phyloP scores from a whole-genome alignment of 2,113 vertebrate genomes.

The Odobenus rosmarus region DNA sequence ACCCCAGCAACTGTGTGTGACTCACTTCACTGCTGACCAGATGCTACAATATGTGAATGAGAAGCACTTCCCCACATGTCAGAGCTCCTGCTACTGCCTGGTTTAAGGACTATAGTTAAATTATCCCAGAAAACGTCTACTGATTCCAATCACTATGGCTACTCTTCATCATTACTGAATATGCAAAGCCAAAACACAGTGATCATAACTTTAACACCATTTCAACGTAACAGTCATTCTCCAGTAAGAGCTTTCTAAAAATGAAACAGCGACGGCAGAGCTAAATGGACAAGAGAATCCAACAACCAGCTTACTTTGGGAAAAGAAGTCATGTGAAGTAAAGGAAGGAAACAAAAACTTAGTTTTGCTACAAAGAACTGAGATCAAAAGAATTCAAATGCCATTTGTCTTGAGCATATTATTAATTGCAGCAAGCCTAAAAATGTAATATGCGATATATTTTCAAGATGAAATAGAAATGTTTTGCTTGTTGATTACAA shows the following conservation, averaged over 20 bases:
- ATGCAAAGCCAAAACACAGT: not conserved
- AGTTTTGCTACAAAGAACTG: not conserved
- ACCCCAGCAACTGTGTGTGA: not conserved
- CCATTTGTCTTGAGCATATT: not conserved
- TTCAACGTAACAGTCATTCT: not conserved
- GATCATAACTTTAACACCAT: not conserved
- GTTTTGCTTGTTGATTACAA: slow-evolving; percentile 11
- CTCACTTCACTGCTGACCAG: not conserved
- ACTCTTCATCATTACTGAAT: not conserved
- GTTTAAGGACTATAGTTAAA: not conserved
- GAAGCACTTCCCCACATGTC: not conserved
- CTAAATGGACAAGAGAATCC: not conserved
- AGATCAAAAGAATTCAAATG: not conserved
- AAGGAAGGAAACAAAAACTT: not conserved
- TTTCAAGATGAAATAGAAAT: slow-evolving; percentile 11
- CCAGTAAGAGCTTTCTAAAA: not conserved
- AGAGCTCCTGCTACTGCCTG: not conserved
- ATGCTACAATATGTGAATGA: not conserved
- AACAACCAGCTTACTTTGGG: not conserved
- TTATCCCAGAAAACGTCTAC: not conserved
- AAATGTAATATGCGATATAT: not conserved
- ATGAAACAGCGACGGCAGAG: not conserved
- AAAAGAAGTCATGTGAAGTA: not conserved
- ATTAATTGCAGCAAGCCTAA: not conserved
- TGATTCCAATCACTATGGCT: not conserved